These are phyloP conservation scores for Coptodon rendalli DNA, from an alignment of 2,113 vertebrate species.

Conservation along the genomic window DNA sequence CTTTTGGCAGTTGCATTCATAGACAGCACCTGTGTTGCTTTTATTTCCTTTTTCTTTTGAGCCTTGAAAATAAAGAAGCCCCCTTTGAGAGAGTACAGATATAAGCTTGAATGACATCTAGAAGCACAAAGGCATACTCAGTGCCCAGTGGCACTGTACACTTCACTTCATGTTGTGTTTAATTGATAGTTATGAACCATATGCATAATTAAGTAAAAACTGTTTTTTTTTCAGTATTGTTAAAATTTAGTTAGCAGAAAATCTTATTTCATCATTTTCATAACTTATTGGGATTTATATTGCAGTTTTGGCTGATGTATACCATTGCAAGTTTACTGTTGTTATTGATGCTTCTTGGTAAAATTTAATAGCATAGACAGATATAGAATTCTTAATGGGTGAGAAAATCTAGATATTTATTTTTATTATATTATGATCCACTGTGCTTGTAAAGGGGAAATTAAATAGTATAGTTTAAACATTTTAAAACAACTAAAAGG, in stretches of 20 bases:
- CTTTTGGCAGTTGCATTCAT: neutral
- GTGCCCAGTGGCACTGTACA: neutral
- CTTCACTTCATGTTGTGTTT: neutral
- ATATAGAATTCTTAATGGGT: neutral
- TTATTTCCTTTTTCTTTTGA: neutral
- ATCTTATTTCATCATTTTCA: neutral
- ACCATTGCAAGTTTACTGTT: neutral
- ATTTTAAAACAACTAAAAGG: neutral
- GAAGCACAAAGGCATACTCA: neutral
- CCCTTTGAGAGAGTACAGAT: neutral
- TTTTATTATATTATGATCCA: neutral
- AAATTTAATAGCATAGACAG: neutral
- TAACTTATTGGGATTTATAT: neutral
- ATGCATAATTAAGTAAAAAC: neutral
- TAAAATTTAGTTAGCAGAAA: neutral
- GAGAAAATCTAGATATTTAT: neutral
- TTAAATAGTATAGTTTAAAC: neutral
- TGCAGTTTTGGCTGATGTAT: neutral
- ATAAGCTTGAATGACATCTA: neutral
- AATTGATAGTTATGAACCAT: neutral
- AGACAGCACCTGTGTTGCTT: neutral
- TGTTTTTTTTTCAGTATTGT: neutral
- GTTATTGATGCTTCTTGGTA: neutral
- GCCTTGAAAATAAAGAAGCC: neutral
- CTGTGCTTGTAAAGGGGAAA: neutral